Percentiles rank a stretch among this genome's conserved stretches.
Conservation (phyloP, 2,797 vertebrate genomes). For the Megalops cyprinoides region DNA sequence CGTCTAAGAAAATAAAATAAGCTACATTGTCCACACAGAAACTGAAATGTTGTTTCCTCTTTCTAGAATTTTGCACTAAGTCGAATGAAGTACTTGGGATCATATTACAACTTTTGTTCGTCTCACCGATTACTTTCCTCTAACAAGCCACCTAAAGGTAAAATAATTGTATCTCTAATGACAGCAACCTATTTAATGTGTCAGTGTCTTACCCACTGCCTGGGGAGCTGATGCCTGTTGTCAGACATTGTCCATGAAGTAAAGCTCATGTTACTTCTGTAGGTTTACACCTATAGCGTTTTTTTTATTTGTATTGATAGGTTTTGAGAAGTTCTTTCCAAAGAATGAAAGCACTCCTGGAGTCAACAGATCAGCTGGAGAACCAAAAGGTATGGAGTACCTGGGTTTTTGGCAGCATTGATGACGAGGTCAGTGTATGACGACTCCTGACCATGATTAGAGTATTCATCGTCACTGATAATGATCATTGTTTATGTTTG, state of each 20-base stretch:
- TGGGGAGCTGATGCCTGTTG: no score
- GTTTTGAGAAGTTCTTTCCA: constrained; percentile 75
- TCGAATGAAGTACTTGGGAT: constrained; percentile 44
- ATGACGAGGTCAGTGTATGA: not conserved
- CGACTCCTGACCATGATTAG: not conserved
- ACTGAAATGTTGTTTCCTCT: no score
- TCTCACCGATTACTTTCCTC: constrained; percentile 61
- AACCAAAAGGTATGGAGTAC: constrained; percentile 42
- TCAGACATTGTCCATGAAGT: no score
- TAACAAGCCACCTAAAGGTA: constrained; percentile 75
- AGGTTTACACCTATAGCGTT: not conserved
- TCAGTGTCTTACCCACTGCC: no score
- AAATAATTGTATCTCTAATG: not conserved
- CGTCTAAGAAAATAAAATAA: no score
- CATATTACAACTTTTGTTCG: constrained; percentile 43
- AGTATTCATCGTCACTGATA: not conserved
- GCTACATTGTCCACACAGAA: not conserved
- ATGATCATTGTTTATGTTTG: constrained; percentile 23
- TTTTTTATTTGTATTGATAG: constrained; percentile 45
- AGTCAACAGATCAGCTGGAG: constrained; percentile 47
- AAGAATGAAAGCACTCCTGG: constrained; percentile 55
- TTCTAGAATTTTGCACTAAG: constrained; percentile 54
- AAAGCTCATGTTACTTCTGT: constrained; percentile 34
- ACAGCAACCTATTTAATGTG: not conserved
- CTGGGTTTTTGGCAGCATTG: not conserved